These are phyloP conservation scores for Manis javanica DNA, from an alignment of 2,797 vertebrate species.

Conservation along the genomic window DNA sequence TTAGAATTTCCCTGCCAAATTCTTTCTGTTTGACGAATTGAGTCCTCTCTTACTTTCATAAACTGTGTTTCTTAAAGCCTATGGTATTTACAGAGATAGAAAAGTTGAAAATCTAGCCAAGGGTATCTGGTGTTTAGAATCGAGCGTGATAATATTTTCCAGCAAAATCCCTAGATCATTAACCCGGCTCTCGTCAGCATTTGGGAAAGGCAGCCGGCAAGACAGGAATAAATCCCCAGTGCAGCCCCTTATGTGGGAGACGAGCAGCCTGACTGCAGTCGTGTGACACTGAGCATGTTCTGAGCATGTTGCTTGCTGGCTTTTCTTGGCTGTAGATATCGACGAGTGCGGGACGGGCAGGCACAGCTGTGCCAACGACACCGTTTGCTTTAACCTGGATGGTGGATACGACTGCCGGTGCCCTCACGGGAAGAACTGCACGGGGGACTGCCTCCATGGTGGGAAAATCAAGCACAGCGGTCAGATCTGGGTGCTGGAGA, in stretches of 20 bases:
- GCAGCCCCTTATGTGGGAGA: constrained; percentile 63
- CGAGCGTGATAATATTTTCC: constrained; percentile 30
- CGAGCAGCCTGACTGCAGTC: constrained; percentile 40
- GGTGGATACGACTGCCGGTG: constrained; percentile 98
- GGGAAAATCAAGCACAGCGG: constrained; percentile 97
- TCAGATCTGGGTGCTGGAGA: constrained; percentile 98
- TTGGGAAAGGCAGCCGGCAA: not conserved
- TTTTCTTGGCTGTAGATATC: constrained; percentile 90
- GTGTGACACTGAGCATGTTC: not conserved
- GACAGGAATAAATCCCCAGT: constrained; percentile 75
- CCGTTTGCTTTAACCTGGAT: constrained; percentile 98
- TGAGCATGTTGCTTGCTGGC: not conserved
- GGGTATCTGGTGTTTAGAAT: constrained; percentile 47
- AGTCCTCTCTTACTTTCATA: constrained; percentile 18
- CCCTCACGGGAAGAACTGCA: constrained; percentile 98
- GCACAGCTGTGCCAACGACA: constrained; percentile 98
- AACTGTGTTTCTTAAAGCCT: constrained; percentile 49
- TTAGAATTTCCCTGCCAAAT: not conserved
- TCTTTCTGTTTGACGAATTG: constrained; percentile 48
- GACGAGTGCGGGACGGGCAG: constrained; percentile 96
- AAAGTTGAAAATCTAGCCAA: constrained; percentile 31
- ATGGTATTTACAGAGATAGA: constrained; percentile 40
- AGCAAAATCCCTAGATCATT: not conserved
- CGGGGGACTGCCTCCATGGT: constrained; percentile 96
- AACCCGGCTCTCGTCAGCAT: not conserved